These are phyloP conservation scores for Chrysocyon brachyurus DNA, from an alignment of 2,797 vertebrate genomes.

Conservation along the genomic window DNA sequence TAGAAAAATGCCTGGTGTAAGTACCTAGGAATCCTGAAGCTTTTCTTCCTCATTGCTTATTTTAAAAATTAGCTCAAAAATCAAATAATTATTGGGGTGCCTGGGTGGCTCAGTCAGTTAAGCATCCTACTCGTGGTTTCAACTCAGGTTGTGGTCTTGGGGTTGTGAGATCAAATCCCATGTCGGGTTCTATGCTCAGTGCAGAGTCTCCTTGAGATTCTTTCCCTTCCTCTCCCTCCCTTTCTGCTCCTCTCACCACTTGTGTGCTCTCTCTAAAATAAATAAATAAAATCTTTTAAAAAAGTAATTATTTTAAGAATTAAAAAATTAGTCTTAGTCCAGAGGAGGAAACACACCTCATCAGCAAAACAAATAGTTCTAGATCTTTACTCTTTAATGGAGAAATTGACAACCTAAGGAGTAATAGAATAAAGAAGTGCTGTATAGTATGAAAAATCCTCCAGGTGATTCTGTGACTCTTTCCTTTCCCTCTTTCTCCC, in stretches of 20 bases:
- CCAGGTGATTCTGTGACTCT: neutral
- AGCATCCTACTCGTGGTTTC: neutral
- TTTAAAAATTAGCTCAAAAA: slow-evolving; percentile 28
- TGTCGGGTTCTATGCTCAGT: neutral
- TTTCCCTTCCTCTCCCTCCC: neutral
- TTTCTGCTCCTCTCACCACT: neutral
- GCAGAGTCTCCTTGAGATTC: neutral
- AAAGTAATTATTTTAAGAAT: slow-evolving; percentile 10
- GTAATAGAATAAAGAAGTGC: neutral
- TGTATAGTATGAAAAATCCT: neutral
- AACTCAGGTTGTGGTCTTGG: neutral
- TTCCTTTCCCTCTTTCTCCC: neutral
- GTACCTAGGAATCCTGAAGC: neutral
- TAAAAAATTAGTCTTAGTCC: slow-evolving; percentile 12
- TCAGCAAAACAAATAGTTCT: neutral
- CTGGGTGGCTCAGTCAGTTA: neutral
- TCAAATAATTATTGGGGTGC: slow-evolving; percentile 10
- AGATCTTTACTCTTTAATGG: neutral
- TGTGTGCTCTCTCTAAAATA: neutral
- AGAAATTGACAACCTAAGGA: neutral
- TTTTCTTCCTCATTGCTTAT: neutral
- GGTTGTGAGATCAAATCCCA: neutral
- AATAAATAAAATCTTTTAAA: neutral
- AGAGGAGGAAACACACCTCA: neutral
- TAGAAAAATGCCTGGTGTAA: neutral